A percentile compares a stretch with the other conserved stretches of the same genome.
Evolutionary conservation across 2,888 invertebrate genomes (phyloP).

Genomic region (Apotomis turbidana): DNA sequence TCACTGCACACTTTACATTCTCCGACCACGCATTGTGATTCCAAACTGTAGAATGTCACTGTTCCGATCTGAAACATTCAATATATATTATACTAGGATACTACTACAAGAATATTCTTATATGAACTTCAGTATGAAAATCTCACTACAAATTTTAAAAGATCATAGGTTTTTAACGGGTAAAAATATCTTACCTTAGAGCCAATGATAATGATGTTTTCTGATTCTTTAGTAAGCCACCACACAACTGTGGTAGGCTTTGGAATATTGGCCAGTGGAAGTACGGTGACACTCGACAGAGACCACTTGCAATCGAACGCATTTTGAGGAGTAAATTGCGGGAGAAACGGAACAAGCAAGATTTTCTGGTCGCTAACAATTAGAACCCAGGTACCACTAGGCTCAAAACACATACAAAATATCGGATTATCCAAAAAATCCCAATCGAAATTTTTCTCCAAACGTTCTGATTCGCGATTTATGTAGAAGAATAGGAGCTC

Average conservation of each 20-base stretch:
- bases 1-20: slow-evolving; percentile 86
- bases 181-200: slow-evolving; percentile 77
- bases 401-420: slow-evolving; percentile 92
- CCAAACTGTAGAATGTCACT: slow-evolving; percentile 88
- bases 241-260: slow-evolving; percentile 87
- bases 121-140: background rate
- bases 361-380: slow-evolving; percentile 83
- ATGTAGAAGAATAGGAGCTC: slow-evolving; percentile 74
- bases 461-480: slow-evolving; percentile 67
- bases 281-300: slow-evolving; percentile 74
- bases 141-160: slow-evolving; percentile 5
- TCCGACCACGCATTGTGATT: slow-evolving; percentile 87
- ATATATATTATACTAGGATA: background rate
- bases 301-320: slow-evolving; percentile 79
- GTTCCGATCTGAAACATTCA: slow-evolving; percentile 77
- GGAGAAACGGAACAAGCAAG: slow-evolving; percentile 78
- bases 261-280: slow-evolving; percentile 66
- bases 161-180: background rate
- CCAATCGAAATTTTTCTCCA: slow-evolving; percentile 75
- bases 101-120: too few relatives aligned
- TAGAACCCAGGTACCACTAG: slow-evolving; percentile 90
- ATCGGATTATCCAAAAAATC: slow-evolving; percentile 81
- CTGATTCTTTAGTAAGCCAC: slow-evolving; percentile 90
- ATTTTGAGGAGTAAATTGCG: slow-evolving; percentile 73
- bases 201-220: slow-evolving; percentile 88